phyloP scores from a whole-genome alignment of 2,888 invertebrate genomes.

The Anagyrus pseudococci region DNA sequence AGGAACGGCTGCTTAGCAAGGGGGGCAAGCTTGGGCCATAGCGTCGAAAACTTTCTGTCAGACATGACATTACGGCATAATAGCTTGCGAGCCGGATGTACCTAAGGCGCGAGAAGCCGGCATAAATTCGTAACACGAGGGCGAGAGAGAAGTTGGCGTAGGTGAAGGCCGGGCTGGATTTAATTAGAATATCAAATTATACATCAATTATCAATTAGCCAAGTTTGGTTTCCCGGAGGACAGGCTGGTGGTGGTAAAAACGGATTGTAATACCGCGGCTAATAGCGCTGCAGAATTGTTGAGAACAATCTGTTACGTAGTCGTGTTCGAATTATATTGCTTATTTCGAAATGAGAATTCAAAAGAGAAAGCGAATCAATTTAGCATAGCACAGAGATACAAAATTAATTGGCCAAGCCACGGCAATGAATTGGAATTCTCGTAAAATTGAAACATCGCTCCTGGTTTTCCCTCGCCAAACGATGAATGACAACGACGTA shows the following conservation, averaged over 20 bases:
- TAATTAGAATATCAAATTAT: conserved; percentile 39
- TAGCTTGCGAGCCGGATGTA: conserved; percentile 13
- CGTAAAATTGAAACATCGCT: no score
- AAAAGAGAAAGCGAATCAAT: no score
- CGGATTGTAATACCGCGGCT: no score
- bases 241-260: not conserved
- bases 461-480: no score
- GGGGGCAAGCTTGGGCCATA: not conserved
- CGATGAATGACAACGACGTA: not conserved
- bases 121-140: not conserved
- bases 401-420: no score
- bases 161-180: conserved; percentile 8
- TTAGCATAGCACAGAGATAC: no score
- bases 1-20: no score
- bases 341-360: no score
- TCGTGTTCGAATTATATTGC: no score
- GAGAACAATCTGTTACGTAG: no score
- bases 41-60: conserved; percentile 29
- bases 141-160: not conserved
- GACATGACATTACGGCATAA: conserved; percentile 30
- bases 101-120: not conserved
- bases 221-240: conserved; percentile 22
- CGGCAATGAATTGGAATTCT: no score
- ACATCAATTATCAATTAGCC: conserved; percentile 36
- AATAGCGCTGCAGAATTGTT: no score